Evolutionary conservation across 1,140 invertebrate species (phyloP), one percentile per base, ranked within the genome.

Genomic region (Hycleus cichorii): DNA sequence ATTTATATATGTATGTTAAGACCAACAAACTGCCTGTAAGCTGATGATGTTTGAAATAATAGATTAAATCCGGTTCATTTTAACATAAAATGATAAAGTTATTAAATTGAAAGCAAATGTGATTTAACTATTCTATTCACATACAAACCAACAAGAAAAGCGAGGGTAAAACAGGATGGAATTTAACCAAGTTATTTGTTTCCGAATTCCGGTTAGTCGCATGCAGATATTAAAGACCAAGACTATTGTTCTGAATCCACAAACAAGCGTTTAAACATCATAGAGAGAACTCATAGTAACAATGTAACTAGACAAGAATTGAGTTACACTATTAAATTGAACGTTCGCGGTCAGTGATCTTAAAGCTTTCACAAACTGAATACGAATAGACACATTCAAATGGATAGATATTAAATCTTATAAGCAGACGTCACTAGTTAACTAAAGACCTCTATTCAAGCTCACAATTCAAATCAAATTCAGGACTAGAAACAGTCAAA

Each of bases 261-360:
- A 55, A 55, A 55, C 52, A 55, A 39, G 52, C 52, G 47, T 55
- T 55, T 55, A 55, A 47, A 55, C 52, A 55, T 55, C 52, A 55
- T 47, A 42, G 3, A 55, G 52, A 46, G 52, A 47, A 55, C 25
- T 55, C 52, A 27, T 44, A 24, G 32, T 24, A 55, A 25, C 42
- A 47, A 55, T 44, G 52, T 39, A 47, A 38, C 32, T 18, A 43
- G 47, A 26, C 52, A 47, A 38, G 32, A 55, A 55, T 55, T 46
- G 47, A 55, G 49, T 51, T 51, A 51, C 42, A 47, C 52, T 55
- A 55, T 55, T 55, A 55, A 55, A 55, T 55, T 55, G 52, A 44
- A 12, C 52, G 44, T 55, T 55, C 52, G 52, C 45, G 52, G 52
- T 55, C 52, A 55, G 44, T 55, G 52, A 55, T 55, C 52, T 55